These are phyloP conservation scores for Rhyacophila brunnea DNA, from an alignment of 1,140 invertebrate genomes.

Conservation along the genomic window DNA sequence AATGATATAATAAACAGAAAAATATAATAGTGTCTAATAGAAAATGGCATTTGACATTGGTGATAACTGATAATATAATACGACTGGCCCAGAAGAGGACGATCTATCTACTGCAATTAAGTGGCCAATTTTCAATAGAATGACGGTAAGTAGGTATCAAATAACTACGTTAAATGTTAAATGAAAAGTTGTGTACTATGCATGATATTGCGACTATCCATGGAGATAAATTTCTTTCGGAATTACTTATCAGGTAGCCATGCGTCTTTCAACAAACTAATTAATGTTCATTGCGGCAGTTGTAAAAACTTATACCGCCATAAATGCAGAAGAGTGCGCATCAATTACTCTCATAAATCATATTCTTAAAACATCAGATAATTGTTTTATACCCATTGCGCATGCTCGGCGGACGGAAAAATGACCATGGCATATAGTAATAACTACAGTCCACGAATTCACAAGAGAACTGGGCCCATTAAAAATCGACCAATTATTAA, in stretches of 20 bases:
- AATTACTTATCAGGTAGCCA: not conserved
- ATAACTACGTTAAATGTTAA: too few species aligned
- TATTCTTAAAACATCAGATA: not conserved
- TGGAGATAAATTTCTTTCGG: not conserved
- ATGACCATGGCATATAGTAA: not conserved
- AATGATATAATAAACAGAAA: too few species aligned
- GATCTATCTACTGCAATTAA: too few species aligned
- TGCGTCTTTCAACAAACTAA: not conserved
- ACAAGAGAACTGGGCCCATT: slow-evolving; percentile 9
- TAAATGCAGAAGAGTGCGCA: not conserved
- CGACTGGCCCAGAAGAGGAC: too few species aligned
- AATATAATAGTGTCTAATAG: too few species aligned
- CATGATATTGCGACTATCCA: too few species aligned
- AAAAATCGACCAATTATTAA: slow-evolving; percentile 17
- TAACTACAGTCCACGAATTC: not conserved
- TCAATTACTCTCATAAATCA: not conserved
- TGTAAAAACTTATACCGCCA: not conserved
- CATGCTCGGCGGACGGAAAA: too few species aligned
- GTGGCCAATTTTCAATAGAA: too few species aligned
- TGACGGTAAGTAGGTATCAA: too few species aligned
- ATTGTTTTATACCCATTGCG: not conserved
- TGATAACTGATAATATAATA: too few species aligned
- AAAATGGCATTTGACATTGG: too few species aligned
- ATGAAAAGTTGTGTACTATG: too few species aligned
- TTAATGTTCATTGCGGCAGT: not conserved